Percentiles rank a stretch among this genome's conserved stretches.
Conservation (phyloP, 2,113 vertebrate genomes). For the Muscicapa adusta region DNA sequence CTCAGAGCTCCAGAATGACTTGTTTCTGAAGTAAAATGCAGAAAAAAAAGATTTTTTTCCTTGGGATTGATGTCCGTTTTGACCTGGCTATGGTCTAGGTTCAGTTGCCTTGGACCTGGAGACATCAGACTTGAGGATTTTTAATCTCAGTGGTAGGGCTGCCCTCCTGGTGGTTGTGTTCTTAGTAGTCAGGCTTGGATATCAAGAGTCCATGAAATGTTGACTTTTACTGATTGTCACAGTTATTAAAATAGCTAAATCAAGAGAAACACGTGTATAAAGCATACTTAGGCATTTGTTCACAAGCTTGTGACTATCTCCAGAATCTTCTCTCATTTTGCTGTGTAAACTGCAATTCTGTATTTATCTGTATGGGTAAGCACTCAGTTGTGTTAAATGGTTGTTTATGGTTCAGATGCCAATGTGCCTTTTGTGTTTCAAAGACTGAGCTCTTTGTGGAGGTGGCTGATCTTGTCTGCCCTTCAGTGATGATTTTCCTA, state of each 20-base stretch:
- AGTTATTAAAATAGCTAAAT: not conserved
- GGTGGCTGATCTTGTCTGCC: not conserved
- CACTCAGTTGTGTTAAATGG: not conserved
- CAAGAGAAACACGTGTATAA: not conserved
- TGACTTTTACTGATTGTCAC: not conserved
- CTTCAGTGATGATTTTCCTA: not conserved
- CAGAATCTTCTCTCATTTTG: not conserved
- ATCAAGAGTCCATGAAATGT: not conserved
- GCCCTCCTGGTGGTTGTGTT: not conserved
- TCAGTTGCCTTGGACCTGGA: not conserved
- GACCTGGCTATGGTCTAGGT: not conserved
- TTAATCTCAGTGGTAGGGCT: not conserved
- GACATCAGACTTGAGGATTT: not conserved
- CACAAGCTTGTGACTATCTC: not conserved
- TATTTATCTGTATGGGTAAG: not conserved
- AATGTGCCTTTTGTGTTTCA: not conserved
- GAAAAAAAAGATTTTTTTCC: rapidly evolving
- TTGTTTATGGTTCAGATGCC: not conserved
- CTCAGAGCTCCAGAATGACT: not conserved
- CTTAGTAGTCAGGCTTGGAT: not conserved
- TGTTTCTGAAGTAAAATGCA: not conserved
- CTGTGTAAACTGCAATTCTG: not conserved
- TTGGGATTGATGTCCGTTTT: not conserved
- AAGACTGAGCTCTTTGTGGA: not conserved
- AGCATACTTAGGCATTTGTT: not conserved